phyloP scores from a whole-genome alignment of 1,140 invertebrate species.

The Drosophila asahinai region DNA sequence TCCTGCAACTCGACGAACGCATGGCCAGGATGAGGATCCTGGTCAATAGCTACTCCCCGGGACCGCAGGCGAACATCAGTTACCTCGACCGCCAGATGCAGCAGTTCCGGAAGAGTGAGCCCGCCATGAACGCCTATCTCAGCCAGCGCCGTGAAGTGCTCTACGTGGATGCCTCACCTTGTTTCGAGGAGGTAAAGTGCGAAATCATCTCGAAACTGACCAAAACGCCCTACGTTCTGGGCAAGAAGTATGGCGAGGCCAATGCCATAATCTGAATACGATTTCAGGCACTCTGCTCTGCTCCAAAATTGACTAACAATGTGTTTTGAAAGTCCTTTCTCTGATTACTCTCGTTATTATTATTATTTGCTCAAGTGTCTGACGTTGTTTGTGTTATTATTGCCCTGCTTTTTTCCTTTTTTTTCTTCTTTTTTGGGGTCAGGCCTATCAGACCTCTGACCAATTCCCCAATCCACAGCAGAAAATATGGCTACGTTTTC shows the following conservation, averaged over 20 bases:
- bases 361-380: constrained; percentile 76
- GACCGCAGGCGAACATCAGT: constrained; percentile 53
- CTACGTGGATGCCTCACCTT: constrained; percentile 67
- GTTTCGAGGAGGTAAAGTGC: constrained; percentile 73
- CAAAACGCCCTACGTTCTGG: constrained; percentile 70
- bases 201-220: constrained; percentile 58
- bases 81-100: constrained; percentile 75
- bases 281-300: constrained; percentile 1
- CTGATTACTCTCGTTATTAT: constrained; percentile 62
- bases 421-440: constrained; percentile 15
- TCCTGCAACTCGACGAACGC: constrained; percentile 66
- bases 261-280: constrained; percentile 33
- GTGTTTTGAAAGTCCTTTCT: constrained; percentile 39
- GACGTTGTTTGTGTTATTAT: constrained; percentile 36
- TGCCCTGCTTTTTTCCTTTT: constrained; percentile 22
- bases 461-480: constrained; percentile 7
- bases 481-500: constrained; percentile 62
- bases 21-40: constrained; percentile 58
- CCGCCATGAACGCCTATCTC: constrained; percentile 60
- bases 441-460: constrained; percentile 67
- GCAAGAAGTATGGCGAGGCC: constrained; percentile 68
- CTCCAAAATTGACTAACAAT: constrained; percentile 54
- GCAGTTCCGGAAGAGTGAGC: constrained; percentile 64
- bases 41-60: constrained; percentile 42
- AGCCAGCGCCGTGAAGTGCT: constrained; percentile 70